Conservation (phyloP, 2,797 vertebrate genomes). For the Gymnoscopelus microlampas region DNA sequence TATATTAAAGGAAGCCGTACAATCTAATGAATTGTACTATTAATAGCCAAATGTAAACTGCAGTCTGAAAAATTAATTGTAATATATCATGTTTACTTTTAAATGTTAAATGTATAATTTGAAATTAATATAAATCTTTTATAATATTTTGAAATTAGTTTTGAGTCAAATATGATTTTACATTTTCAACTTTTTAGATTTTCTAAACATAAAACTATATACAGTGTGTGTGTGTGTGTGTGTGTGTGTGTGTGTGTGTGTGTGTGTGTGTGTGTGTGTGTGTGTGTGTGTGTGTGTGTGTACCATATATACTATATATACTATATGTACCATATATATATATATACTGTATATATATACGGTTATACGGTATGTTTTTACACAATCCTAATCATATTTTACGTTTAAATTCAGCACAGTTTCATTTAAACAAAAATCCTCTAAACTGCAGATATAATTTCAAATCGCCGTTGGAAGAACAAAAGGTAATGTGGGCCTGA, state of each 20-base stretch:
- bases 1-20: background rate
- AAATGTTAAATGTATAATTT: constrained; percentile 4
- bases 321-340: no score
- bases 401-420: constrained; percentile 5
- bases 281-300: no score
- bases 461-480: background rate
- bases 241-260: no score
- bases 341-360: no score
- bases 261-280: no score
- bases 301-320: no score
- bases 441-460: constrained; percentile 1
- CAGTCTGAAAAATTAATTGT: background rate
- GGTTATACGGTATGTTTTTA: no score
- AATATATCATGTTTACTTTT: background rate
- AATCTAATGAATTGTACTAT: background rate
- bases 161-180: background rate
- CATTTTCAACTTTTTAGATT: background rate
- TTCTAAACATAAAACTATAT: no score
- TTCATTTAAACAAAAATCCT: background rate
- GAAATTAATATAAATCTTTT: background rate
- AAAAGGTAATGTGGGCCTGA: constrained; percentile 2
- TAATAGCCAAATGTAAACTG: background rate
- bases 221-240: no score
- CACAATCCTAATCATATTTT: background rate
- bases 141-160: background rate